Evolutionary conservation across 2,797 vertebrate species (phyloP), one percentile per base, ranked within the genome.

Genomic region (Sebastes cheni): DNA sequence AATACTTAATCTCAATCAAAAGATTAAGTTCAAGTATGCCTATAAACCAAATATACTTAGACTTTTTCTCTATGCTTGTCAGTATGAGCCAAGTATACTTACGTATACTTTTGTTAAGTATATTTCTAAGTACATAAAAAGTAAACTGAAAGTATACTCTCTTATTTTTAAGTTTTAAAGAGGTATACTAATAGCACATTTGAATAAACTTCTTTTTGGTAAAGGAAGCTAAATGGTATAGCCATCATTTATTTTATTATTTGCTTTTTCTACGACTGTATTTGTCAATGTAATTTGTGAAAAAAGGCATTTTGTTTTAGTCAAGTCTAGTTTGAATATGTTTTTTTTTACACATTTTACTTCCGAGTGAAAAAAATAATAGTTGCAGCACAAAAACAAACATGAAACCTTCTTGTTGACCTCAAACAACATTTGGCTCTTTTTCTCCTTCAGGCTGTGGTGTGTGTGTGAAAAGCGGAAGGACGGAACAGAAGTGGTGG

Each of bases 381-480:
- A 16, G 13, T n/a, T 85, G 50, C 58, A 52, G 32, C 12, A 54
- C 10, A 70, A 62, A 80, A 77, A 77, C 27, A 77, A 87, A 81
- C 30, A 66, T 54, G 8, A 79, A 70, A 54, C 8, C 22, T 59
- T 69, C 36, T 22, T 50, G 72, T 56, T 54, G 72, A 81, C 69
- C 65, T 50, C 39, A 78, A 76, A 61, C 62, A 54, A 71, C 75
- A 34, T 62, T 22, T 77, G n/a, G 12, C 23, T 78, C 52, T 29
- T 29, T 14, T 54, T 71, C 29, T 55, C 76, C 81, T 80, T 34
- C 68, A 68, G 82, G 85, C 77, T 66, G 66, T 18, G 77, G 71
- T 67, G 74, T 82, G 78, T 79, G 27, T 78, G 72, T 73, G 82
- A 91, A 73, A 80, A 65, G 72, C 29, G 67, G 82, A 85, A 81